These are phyloP conservation scores for Syrrhaptes paradoxus DNA, from an alignment of 2,113 vertebrate genomes.

Conservation along the genomic window DNA sequence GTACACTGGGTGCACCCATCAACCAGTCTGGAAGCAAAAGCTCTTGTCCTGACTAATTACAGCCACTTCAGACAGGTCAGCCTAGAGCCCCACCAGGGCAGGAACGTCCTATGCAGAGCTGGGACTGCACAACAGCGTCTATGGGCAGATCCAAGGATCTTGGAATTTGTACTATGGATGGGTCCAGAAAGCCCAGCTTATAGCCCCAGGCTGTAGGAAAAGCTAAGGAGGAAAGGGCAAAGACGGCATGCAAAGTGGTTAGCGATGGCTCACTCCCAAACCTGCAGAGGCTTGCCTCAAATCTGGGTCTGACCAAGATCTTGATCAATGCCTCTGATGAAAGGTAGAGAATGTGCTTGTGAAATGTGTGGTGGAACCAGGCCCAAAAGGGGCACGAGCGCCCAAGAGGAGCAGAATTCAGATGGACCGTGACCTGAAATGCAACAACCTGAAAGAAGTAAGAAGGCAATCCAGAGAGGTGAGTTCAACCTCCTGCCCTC, in stretches of 20 bases:
- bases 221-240: not conserved
- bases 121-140: not conserved
- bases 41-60: not conserved
- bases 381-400: accelerated
- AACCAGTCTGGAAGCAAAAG: not conserved
- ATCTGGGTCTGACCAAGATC: not conserved
- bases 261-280: not conserved
- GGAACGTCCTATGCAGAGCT: not conserved
- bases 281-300: not conserved
- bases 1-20: not conserved
- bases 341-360: not conserved
- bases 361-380: not conserved
- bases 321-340: not conserved
- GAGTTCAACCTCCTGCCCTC: not conserved
- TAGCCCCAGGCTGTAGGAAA: not conserved
- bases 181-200: not conserved
- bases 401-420: not conserved
- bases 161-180: not conserved
- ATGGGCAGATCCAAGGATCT: not conserved
- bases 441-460: not conserved
- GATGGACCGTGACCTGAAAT: not conserved
- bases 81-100: not conserved
- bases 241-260: not conserved
- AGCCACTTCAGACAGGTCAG: not conserved
- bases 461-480: not conserved